Base-by-base conservation (phyloP, 37 sponge, comb jelly and placozoan species). In the Aplysina aerophoba region DNA sequence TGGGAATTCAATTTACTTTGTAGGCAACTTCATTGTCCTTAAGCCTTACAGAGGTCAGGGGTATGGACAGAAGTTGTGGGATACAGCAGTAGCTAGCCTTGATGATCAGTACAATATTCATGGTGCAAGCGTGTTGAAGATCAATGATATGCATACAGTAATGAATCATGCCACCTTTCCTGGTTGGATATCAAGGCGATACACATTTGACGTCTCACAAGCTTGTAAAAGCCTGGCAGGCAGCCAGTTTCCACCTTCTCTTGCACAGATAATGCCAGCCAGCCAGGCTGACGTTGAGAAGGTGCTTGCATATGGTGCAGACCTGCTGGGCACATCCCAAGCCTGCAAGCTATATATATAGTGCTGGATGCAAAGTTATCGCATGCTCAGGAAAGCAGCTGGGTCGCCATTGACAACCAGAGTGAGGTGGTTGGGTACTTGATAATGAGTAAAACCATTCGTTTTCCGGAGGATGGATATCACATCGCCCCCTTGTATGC, bases 41-140 rank as follows among this genome's bases (percentile, higher is more conserved):
- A 38, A 81, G 16, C 63, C 34, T 36, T 59, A 81, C 40, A 38
- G 64, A 81, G 82, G 82, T 15, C 28, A 15, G 8, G 82, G 82
- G 17, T 59, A 59, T 28, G 82, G 82, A 30, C 36, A 28, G 5
- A 62, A 36, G 19, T 36, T 41, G 1, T 61, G 62, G 62, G 37
- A 81, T 4, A 64, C 64, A 6, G 11, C 31, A 13, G 39, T 30
- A 16, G 66, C 66, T 30, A 65, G n/a, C n/a, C n/a, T n/a, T n/a
- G n/a, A 61, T 20, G 6, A 31, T 12, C 64, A 81, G 31, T 8
- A 31, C 12, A 38, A 64, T 41, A 81, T 61, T 36, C 37, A 20
- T 11, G 82, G 64, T 11, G 62, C n/a, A 15, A 24, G 31, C 40
- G 62, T 37, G 19, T 35, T 59, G 15, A 4, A 13, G 22, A 56